These are phyloP conservation scores for Spermophilus dauricus DNA, from an alignment of 2,113 vertebrate species.

Conservation along the genomic window DNA sequence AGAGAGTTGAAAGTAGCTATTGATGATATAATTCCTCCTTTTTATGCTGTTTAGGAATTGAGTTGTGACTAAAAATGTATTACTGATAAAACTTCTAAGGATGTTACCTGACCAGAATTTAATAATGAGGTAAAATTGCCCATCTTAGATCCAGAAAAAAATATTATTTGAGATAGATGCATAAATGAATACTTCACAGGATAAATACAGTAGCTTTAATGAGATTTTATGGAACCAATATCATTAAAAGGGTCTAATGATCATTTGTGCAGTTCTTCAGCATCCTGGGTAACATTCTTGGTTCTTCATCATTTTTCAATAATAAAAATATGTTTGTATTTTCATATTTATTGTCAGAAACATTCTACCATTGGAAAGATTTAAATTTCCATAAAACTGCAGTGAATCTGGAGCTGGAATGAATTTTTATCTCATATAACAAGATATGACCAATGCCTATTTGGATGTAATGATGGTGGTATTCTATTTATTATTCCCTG, in stretches of 20 bases:
- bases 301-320: conserved; percentile 32
- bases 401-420: conserved; percentile 59
- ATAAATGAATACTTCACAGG: neutral
- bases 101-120: conserved; percentile 7
- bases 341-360: conserved; percentile 64
- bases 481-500: conserved; percentile 61
- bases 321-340: conserved; percentile 75
- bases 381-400: conserved; percentile 68
- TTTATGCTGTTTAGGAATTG: neutral
- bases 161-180: neutral
- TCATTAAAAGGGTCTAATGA: conserved; percentile 24
- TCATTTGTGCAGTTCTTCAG: neutral
- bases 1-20: neutral
- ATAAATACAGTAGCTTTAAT: neutral
- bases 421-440: conserved; percentile 50
- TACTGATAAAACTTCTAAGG: neutral
- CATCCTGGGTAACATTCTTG: neutral
- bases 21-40: neutral
- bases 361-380: conserved; percentile 39
- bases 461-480: conserved; percentile 39
- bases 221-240: neutral
- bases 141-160: neutral
- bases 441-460: conserved; percentile 59
- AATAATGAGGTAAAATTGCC: neutral
- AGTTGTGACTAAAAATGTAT: neutral